These are phyloP conservation scores for Microcebus griseorufus DNA, from an alignment of 2,113 vertebrate species.

Conservation along the genomic window DNA sequence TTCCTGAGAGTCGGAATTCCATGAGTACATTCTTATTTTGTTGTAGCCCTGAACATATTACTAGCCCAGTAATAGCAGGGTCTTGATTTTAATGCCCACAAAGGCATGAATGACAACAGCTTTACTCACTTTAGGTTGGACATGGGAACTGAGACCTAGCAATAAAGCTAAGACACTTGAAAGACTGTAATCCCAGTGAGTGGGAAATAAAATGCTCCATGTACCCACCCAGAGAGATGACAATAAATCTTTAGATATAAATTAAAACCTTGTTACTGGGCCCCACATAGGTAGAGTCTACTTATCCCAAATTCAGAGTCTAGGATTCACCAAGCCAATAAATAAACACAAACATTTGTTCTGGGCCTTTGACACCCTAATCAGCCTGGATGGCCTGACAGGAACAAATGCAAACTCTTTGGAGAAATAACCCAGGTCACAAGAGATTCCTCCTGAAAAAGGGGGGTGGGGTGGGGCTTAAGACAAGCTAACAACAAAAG, in stretches of 20 bases:
- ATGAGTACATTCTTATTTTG: not conserved
- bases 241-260: slow-evolving; percentile 30
- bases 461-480: not conserved
- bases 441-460: not conserved
- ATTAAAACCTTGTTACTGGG: not conserved
- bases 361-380: not conserved
- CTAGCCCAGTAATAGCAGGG: not conserved
- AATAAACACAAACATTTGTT: not conserved
- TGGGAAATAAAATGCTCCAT: not conserved
- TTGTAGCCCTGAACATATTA: not conserved
- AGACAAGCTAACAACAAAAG: not conserved
- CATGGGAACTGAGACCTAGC: not conserved
- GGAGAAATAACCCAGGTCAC: not conserved
- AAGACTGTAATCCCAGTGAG: not conserved
- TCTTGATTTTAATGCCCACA: slow-evolving; percentile 6
- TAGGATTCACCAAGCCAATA: not conserved
- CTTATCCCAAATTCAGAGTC: not conserved
- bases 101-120: not conserved
- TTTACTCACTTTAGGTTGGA: not conserved
- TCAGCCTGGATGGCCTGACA: not conserved
- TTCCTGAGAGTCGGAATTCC: not conserved
- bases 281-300: not conserved
- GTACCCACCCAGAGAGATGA: not conserved
- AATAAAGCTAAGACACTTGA: not conserved
- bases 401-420: not conserved